Conservation (phyloP, 2,888 invertebrate genomes). For the Microctonus hyperodae region DNA sequence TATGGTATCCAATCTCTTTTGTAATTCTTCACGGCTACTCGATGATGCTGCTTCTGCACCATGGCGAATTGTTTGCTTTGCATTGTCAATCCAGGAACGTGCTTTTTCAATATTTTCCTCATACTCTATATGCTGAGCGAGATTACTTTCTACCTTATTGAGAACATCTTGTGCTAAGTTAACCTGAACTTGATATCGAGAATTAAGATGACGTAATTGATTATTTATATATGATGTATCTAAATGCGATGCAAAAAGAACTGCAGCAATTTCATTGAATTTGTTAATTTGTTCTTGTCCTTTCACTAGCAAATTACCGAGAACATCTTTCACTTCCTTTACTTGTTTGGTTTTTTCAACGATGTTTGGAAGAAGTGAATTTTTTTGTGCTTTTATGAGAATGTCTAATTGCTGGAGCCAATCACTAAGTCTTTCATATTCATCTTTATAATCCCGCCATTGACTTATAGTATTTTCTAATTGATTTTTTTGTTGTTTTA, state of each 20-base stretch:
- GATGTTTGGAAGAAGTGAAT: conserved; percentile 79
- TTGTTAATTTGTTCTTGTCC: conserved; percentile 85
- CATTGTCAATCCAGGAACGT: conserved; percentile 85
- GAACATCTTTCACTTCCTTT: conserved; percentile 78
- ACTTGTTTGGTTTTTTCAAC: conserved; percentile 88
- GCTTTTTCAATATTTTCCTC: conserved; percentile 79
- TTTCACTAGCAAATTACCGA: conserved; percentile 73
- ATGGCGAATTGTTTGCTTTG: conserved; percentile 81
- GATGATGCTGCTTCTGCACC: conserved; percentile 81
- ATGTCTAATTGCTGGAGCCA: conserved; percentile 94
- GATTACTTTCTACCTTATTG: conserved; percentile 89
- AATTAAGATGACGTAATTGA: conserved; percentile 84
- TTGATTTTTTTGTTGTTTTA: conserved; percentile 84
- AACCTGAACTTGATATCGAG: conserved; percentile 86
- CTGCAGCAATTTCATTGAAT: conserved; percentile 81
- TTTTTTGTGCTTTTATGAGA: conserved; percentile 88
- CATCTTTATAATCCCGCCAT: conserved; percentile 92
- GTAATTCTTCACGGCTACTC: conserved; percentile 83
- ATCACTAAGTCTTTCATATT: conserved; percentile 88
- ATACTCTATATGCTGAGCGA: conserved; percentile 84
- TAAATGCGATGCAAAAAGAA: conserved; percentile 80
- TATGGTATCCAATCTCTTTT: conserved; percentile 78
- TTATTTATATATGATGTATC: conserved; percentile 84
- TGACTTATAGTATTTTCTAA: conserved; percentile 82
- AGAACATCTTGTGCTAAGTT: conserved; percentile 89